Percentiles rank a stretch among this genome's conserved stretches.
phyloP scores from a whole-genome alignment of 2,888 invertebrate species.

The Cremastinae sp. region DNA sequence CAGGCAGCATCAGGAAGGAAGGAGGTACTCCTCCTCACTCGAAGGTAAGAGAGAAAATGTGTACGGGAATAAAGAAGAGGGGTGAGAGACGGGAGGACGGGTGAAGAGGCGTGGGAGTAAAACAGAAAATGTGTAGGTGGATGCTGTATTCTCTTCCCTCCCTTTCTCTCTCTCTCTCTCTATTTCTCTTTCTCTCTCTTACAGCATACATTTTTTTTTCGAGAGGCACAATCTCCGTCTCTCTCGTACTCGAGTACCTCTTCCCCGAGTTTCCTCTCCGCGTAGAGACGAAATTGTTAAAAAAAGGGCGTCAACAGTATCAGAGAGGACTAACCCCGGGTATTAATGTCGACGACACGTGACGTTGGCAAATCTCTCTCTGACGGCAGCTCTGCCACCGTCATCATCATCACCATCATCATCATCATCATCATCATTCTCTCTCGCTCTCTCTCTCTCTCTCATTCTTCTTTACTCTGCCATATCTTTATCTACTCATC shows the following conservation, averaged over 20 bases:
- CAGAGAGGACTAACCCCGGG: conserved; percentile 72
- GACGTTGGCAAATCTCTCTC: conserved; percentile 74
- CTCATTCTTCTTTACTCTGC: conserved; percentile 47
- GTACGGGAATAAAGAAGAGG: conserved; percentile 48
- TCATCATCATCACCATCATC: conserved; percentile 56
- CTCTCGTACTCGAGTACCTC: conserved; percentile 5
- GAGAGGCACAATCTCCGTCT: conserved; percentile 17
- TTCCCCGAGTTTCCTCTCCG: conserved; percentile 48
- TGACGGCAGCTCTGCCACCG: conserved; percentile 60
- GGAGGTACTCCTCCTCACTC: conserved; percentile 28
- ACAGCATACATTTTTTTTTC: neutral
- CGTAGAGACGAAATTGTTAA: conserved; percentile 52
- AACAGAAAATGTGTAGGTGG: conserved; percentile 62
- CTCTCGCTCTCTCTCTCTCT: conserved; percentile 55
- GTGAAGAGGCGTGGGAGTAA: conserved; percentile 59
- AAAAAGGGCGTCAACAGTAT: conserved; percentile 67
- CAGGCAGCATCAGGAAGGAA: conserved; percentile 43
- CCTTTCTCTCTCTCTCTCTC: conserved; percentile 30
- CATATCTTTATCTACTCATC: neutral
- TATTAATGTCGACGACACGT: conserved; percentile 76
- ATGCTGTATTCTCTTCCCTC: conserved; percentile 51
- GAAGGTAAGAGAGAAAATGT: conserved; percentile 49
- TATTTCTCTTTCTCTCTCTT: conserved; percentile 15
- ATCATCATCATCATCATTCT: conserved; percentile 49
- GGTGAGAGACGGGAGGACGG: conserved; percentile 52